These are phyloP conservation scores for Mormyrops attenuatus DNA, from an alignment of 2,797 vertebrate genomes.

Conservation along the genomic window DNA sequence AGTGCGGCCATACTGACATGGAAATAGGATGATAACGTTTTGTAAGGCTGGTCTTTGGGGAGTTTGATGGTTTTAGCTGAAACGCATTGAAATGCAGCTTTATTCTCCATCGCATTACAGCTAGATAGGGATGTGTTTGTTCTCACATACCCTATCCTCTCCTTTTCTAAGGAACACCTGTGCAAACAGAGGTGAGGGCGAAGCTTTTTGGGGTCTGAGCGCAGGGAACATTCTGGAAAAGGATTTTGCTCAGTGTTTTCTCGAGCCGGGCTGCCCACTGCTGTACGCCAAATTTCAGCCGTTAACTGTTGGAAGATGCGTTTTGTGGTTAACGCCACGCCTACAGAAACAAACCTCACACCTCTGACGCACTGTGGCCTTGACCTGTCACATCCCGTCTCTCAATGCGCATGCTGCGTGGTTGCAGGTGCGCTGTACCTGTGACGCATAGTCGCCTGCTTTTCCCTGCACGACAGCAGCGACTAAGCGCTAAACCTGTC, in stretches of 20 bases:
- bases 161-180: background rate
- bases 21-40: background rate
- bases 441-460: background rate
- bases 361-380: background rate
- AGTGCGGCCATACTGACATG: background rate
- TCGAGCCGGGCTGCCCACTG: background rate
- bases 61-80: background rate
- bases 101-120: background rate
- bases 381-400: background rate
- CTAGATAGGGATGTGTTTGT: background rate
- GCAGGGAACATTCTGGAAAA: background rate
- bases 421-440: background rate
- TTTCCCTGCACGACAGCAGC: background rate
- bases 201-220: background rate
- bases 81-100: background rate
- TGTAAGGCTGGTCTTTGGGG: background rate
- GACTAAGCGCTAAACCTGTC: background rate
- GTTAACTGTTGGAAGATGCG: background rate
- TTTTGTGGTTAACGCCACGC: background rate
- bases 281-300: background rate
- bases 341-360: background rate
- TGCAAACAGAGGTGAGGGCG: background rate
- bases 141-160: background rate
- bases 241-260: background rate
- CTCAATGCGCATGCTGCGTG: background rate